A percentile compares a stretch with the other conserved stretches of the same genome.
phyloP scores from a whole-genome alignment of 2,797 vertebrate genomes.

The Erethizon dorsatum region DNA sequence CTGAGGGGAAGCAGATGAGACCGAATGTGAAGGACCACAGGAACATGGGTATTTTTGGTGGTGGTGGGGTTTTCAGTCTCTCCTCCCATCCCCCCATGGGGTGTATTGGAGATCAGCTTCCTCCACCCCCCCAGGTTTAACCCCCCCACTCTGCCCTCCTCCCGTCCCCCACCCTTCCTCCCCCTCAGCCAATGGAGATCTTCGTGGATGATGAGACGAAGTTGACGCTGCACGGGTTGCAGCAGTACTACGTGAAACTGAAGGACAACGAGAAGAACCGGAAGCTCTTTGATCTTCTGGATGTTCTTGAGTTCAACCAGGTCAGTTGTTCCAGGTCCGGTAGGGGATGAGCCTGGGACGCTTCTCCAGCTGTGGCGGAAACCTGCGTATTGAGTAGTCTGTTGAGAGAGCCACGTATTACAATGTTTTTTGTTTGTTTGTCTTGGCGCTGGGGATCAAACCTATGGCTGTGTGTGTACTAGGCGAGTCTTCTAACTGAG shows the following conservation, averaged over 20 bases:
- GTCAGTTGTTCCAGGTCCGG: conserved; percentile 80
- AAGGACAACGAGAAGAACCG: conserved; percentile 96
- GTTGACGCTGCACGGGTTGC: conserved; percentile 94
- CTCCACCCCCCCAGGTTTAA: conserved; percentile 85
- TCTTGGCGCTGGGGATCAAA: background rate
- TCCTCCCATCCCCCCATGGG: conserved; percentile 82
- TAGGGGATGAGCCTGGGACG: background rate
- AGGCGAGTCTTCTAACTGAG: background rate
- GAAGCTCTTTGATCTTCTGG: conserved; percentile 94
- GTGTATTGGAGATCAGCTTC: conserved; percentile 84
- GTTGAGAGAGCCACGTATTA: background rate
- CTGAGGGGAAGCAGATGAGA: conserved; percentile 1
- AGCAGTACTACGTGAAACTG: conserved; percentile 95
- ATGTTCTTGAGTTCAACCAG: conserved; percentile 94
- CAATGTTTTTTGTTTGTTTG: background rate
- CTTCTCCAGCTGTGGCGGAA: background rate
- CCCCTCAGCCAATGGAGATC: conserved; percentile 94
- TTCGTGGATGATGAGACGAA: conserved; percentile 95
- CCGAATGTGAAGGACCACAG: conserved; percentile 29
- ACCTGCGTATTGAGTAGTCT: background rate
- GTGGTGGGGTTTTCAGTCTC: conserved; percentile 67
- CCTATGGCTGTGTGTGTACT: too few species aligned
- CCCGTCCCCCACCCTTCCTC: conserved; percentile 77
- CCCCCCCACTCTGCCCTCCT: conserved; percentile 86
- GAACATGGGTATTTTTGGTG: conserved; percentile 66